These are phyloP conservation scores for Parauchenoglanis punctatus DNA, from an alignment of 2,797 vertebrate species.

Conservation along the genomic window DNA sequence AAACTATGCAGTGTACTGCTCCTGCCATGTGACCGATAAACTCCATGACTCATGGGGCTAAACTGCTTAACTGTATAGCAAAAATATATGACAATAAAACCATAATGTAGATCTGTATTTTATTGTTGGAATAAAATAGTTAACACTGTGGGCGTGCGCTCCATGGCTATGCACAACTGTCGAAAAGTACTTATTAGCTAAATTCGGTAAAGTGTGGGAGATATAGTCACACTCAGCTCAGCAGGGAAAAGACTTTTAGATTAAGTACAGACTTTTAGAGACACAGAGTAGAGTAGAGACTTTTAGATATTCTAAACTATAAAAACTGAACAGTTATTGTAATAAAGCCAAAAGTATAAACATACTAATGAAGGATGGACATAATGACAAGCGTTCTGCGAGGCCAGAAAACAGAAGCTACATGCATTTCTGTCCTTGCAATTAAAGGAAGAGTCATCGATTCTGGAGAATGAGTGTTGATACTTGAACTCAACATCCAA, in stretches of 20 bases:
- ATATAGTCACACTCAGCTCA: constrained; percentile 80
- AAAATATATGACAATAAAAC: background rate
- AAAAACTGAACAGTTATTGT: background rate
- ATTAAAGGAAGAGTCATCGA: no score
- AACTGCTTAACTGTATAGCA: background rate
- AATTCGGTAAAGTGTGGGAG: constrained; percentile 82
- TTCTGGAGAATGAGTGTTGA: no score
- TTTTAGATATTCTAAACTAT: background rate
- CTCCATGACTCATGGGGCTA: background rate
- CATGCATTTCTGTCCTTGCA: background rate
- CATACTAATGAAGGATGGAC: background rate
- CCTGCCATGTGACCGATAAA: background rate
- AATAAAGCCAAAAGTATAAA: background rate
- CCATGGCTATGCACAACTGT: constrained; percentile 24
- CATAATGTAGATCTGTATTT: background rate
- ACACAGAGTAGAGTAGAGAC: no score
- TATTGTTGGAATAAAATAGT: background rate
- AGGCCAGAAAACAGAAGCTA: background rate
- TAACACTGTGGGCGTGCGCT: background rate
- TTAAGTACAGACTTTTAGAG: constrained; percentile 4
- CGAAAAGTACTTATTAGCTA: constrained; percentile 85
- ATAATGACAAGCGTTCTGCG: background rate
- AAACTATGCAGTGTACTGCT: background rate
- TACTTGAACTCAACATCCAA: no score
- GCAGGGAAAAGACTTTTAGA: background rate